Conservation (phyloP, 2,113 vertebrate species). For the Ancistrus triradiatus region DNA sequence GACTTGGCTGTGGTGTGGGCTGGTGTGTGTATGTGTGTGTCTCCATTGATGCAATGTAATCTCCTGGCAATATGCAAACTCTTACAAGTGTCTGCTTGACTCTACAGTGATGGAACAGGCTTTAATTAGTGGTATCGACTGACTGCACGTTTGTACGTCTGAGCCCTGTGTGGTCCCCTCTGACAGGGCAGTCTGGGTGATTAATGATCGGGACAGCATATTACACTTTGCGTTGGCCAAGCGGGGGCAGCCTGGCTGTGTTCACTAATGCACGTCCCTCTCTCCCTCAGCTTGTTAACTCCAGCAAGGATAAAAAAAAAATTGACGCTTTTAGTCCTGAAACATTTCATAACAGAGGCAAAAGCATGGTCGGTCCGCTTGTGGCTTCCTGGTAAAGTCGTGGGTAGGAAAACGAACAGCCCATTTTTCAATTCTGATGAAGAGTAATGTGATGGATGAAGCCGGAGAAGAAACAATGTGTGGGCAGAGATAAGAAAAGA, state of each 20-base stretch:
- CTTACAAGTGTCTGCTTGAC: conserved; percentile 24
- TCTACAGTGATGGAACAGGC: conserved; percentile 30
- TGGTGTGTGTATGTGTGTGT: neutral
- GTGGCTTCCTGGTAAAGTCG: conserved; percentile 26
- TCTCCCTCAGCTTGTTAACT: conserved; percentile 47
- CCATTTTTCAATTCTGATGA: too few relatives aligned
- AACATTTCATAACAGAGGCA: conserved; percentile 36
- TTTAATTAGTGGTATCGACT: conserved; percentile 47
- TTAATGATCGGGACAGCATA: conserved; percentile 37
- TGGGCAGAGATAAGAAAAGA: too few relatives aligned
- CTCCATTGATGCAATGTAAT: conserved; percentile 30
- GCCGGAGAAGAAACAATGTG: too few relatives aligned
- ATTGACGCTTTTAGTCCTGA: conserved; percentile 24
- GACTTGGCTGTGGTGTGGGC: conserved; percentile 6
- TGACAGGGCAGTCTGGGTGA: conserved; percentile 34
- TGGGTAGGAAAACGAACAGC: too few relatives aligned
- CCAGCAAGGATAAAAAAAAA: conserved; percentile 36
- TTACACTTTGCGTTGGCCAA: conserved; percentile 23
- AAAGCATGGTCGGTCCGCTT: conserved; percentile 4
- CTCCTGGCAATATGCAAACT: conserved; percentile 21
- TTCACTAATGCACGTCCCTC: conserved; percentile 25
- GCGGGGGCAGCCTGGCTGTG: conserved; percentile 23
- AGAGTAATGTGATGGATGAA: too few relatives aligned
- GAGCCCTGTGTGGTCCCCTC: conserved; percentile 18
- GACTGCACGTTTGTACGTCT: conserved; percentile 15